Conservation (phyloP, 2,797 vertebrate species). For the Linurgus olivaceus region DNA sequence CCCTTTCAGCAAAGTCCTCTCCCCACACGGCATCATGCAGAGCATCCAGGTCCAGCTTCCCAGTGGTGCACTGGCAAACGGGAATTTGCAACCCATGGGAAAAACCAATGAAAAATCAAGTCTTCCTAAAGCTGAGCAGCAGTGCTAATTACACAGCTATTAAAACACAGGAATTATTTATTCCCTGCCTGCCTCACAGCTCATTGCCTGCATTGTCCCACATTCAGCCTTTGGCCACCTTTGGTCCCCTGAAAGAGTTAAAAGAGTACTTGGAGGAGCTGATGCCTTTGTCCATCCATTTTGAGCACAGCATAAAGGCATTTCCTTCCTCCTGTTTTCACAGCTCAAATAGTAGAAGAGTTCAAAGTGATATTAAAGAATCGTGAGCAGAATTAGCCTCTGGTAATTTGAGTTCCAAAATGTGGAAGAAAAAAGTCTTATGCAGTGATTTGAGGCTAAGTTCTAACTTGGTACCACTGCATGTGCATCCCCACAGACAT, state of each 20-base stretch:
- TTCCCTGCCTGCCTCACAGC: neutral
- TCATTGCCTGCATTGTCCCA: neutral
- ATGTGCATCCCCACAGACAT: neutral
- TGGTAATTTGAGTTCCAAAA: slow-evolving; percentile 39
- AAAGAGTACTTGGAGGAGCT: neutral
- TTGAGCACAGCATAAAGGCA: slow-evolving; percentile 43
- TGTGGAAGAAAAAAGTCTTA: neutral
- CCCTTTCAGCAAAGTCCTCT: neutral
- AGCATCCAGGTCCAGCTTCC: neutral
- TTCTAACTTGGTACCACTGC: neutral
- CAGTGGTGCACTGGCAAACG: neutral
- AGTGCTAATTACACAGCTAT: neutral
- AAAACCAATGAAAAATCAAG: neutral
- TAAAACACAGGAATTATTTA: neutral
- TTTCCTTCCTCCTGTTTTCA: slow-evolving; percentile 46
- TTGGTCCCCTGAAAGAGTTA: neutral
- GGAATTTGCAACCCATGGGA: neutral
- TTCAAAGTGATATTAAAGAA: slow-evolving; percentile 35
- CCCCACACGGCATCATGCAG: accelerated
- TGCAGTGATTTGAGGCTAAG: neutral
- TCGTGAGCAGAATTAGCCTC: slow-evolving; percentile 5
- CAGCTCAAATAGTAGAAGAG: slow-evolving; percentile 9
- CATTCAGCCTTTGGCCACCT: neutral
- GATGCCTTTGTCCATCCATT: slow-evolving; percentile 20
- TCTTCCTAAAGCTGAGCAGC: neutral